Conservation (phyloP, 2,797 vertebrate species). For the Rhodeus uyekii region DNA sequence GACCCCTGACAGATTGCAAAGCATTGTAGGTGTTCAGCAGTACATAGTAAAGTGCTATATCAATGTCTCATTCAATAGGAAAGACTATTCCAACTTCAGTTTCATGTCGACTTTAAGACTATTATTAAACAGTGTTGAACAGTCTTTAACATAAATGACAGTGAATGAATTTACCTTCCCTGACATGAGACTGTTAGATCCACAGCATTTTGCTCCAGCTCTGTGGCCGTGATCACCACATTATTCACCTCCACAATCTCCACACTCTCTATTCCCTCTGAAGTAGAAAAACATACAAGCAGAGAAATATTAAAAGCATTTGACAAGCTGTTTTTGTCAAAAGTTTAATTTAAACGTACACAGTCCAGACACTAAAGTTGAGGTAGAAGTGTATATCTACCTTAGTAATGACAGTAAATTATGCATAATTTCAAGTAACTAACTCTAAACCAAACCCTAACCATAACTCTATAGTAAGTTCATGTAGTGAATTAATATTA, state of each 20-base stretch:
- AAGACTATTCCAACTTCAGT: too few species aligned
- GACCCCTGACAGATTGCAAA: too few species aligned
- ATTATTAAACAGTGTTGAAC: background rate
- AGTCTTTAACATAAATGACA: background rate
- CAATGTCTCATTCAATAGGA: too few species aligned
- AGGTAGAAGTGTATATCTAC: background rate
- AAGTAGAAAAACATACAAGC: background rate
- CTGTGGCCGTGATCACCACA: constrained; percentile 57
- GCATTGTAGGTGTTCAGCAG: too few species aligned
- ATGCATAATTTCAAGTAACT: background rate
- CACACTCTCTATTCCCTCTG: constrained; percentile 92
- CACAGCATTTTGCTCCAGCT: constrained; percentile 82
- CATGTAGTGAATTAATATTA: too few species aligned
- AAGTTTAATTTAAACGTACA: background rate
- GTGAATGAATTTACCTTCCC: constrained; percentile 80
- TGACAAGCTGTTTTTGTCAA: background rate
- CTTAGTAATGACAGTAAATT: background rate
- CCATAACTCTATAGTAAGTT: too few species aligned
- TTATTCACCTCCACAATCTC: constrained; percentile 86
- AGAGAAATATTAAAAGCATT: background rate
- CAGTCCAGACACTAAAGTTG: background rate
- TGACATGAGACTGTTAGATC: constrained; percentile 90
- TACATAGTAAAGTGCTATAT: too few species aligned
- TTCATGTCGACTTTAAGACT: background rate
- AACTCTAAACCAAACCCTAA: background rate